phyloP scores from a whole-genome alignment of 2,113 vertebrate genomes.

The Dromas ardeola region DNA sequence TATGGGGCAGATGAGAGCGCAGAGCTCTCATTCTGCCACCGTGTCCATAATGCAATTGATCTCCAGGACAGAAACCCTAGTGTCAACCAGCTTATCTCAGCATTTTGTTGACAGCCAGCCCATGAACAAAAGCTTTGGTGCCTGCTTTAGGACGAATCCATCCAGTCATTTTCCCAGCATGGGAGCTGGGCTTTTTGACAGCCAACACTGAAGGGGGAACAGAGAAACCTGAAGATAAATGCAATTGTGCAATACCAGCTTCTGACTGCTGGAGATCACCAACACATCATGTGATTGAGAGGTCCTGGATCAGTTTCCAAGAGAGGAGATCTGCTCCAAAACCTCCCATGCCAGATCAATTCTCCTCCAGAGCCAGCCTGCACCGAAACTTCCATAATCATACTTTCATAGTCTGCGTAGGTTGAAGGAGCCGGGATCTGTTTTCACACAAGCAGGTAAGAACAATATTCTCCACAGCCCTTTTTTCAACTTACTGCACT shows the following conservation, averaged over 20 bases:
- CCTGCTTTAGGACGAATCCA: neutral
- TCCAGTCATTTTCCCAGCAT: neutral
- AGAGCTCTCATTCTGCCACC: neutral
- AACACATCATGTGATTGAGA: neutral
- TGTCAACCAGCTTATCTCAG: conserved; percentile 32
- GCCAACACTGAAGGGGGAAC: neutral
- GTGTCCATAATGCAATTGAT: neutral
- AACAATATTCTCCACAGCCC: neutral
- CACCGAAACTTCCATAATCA: neutral
- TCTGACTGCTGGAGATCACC: neutral
- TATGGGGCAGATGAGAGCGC: neutral
- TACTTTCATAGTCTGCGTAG: accelerated
- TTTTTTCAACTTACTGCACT: neutral
- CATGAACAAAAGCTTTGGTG: conserved; percentile 15
- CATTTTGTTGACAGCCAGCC: conserved; percentile 29
- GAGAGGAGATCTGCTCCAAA: neutral
- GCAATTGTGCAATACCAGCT: neutral
- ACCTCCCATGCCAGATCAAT: neutral
- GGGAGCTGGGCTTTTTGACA: neutral
- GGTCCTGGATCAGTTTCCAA: neutral
- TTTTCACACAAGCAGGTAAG: neutral
- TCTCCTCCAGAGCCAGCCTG: neutral
- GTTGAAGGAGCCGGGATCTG: neutral
- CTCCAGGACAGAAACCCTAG: conserved; percentile 17
- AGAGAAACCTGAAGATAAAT: neutral